These are phyloP conservation scores for Radopholus similis DNA, from an alignment of 1,140 invertebrate genomes.

Conservation along the genomic window DNA sequence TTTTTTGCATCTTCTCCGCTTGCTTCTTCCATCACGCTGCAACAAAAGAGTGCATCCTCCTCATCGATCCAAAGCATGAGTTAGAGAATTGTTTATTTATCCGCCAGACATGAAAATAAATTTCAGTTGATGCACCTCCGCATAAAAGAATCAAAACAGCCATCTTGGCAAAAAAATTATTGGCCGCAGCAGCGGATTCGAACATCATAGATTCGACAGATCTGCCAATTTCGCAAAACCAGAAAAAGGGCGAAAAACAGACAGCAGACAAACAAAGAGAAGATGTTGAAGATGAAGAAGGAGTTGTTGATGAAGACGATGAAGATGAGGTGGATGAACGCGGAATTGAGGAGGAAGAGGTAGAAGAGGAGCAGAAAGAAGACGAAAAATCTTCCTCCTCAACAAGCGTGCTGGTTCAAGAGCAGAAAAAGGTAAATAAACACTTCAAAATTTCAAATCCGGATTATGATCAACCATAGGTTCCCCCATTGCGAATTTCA, in stretches of 20 bases:
- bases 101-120: not conserved
- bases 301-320: conserved; percentile 1
- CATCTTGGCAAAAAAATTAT: conserved; percentile 23
- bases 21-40: not conserved
- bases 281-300: conserved; percentile 5
- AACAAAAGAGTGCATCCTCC: not conserved
- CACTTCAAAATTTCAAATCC: too few species aligned
- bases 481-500: conserved; percentile 25
- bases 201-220: not conserved
- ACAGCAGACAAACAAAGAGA: conserved; percentile 9
- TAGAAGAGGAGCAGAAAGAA: conserved; percentile 16
- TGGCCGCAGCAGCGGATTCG: conserved; percentile 22
- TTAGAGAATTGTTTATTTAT: not conserved
- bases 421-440: conserved; percentile 22
- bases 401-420: not conserved
- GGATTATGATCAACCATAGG: conserved; percentile 12
- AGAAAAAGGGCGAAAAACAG: not conserved
- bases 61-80: not conserved
- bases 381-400: not conserved
- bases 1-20: not conserved
- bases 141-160: conserved; percentile 32
- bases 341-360: not conserved
- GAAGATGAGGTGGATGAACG: conserved; percentile 5
- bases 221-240: not conserved
- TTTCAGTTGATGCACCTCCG: not conserved